These are phyloP conservation scores for Drosophila recens DNA, from an alignment of 2,888 invertebrate species.

Conservation along the genomic window DNA sequence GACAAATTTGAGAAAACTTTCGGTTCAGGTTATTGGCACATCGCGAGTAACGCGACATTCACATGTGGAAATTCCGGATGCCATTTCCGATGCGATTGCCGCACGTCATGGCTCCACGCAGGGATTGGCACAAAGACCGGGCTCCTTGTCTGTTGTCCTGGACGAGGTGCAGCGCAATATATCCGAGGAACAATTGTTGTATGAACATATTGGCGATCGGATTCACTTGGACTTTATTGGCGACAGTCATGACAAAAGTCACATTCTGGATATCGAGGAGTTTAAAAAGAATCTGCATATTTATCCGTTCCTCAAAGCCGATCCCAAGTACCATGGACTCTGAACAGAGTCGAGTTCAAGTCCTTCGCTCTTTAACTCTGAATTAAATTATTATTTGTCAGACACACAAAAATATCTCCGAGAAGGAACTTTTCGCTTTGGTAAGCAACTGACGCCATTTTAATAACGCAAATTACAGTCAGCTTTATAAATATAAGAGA, in stretches of 20 bases:
- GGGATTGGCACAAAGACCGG: constrained; percentile 15
- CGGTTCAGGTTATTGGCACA: constrained; percentile 83
- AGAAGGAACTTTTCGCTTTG: constrained; percentile 60
- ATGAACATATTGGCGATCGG: constrained; percentile 47
- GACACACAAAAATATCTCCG: background rate
- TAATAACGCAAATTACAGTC: constrained; percentile 76
- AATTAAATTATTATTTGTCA: constrained; percentile 24
- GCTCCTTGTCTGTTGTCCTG: constrained; percentile 45
- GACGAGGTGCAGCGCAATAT: constrained; percentile 55
- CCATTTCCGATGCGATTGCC: constrained; percentile 31
- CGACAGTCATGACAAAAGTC: constrained; percentile 25
- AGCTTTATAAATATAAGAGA: constrained; percentile 57
- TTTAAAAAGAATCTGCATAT: constrained; percentile 49
- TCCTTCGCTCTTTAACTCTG: background rate
- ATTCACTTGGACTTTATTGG: constrained; percentile 48
- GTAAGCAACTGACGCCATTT: constrained; percentile 77
- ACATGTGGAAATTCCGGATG: background rate
- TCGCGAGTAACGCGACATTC: background rate
- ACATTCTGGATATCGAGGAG: constrained; percentile 49
- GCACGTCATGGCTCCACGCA: constrained; percentile 4
- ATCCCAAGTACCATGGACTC: constrained; percentile 40
- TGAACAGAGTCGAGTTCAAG: background rate
- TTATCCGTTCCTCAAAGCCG: constrained; percentile 45
- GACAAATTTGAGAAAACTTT: constrained; percentile 81
- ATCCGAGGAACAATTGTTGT: constrained; percentile 52